Conservation (phyloP, 1,140 invertebrate genomes). For the Drosophila ohnishii region DNA sequence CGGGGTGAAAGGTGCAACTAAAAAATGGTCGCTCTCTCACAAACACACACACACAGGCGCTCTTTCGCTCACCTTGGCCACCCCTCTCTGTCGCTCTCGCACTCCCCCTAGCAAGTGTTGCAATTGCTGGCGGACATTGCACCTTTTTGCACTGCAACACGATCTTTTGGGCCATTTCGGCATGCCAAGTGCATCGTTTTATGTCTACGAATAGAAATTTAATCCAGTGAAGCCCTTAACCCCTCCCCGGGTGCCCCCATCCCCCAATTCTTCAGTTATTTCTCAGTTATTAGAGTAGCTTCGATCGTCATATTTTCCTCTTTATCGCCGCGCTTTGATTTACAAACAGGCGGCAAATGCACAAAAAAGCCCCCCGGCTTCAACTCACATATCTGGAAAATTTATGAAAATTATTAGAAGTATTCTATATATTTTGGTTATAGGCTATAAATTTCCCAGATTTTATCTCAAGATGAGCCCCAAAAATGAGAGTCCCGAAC, state of each 20-base stretch:
- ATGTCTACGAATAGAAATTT: conserved; percentile 79
- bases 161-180: conserved; percentile 64
- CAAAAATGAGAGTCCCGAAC: conserved; percentile 12
- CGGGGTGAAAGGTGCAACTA: conserved; percentile 59
- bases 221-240: conserved; percentile 33
- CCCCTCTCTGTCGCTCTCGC: conserved; percentile 19
- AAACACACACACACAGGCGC: neutral
- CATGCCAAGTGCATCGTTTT: conserved; percentile 69
- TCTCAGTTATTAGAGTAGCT: conserved; percentile 54
- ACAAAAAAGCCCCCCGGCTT: conserved; percentile 27
- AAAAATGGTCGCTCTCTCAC: conserved; percentile 45
- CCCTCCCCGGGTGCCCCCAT: neutral
- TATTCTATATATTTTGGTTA: conserved; percentile 79
- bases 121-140: conserved; percentile 75
- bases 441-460: conserved; percentile 78
- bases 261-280: conserved; percentile 9
- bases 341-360: conserved; percentile 72
- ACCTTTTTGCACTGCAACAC: conserved; percentile 72
- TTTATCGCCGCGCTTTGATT: conserved; percentile 74
- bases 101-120: conserved; percentile 38
- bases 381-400: conserved; percentile 55
- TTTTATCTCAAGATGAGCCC: conserved; percentile 79
- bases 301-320: conserved; percentile 54
- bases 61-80: neutral
- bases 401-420: conserved; percentile 82